Percentiles rank a stretch among this genome's conserved stretches.
Evolutionary conservation across 2,797 vertebrate species (phyloP).

Genomic region (Hydrocynus forskahlii): DNA sequence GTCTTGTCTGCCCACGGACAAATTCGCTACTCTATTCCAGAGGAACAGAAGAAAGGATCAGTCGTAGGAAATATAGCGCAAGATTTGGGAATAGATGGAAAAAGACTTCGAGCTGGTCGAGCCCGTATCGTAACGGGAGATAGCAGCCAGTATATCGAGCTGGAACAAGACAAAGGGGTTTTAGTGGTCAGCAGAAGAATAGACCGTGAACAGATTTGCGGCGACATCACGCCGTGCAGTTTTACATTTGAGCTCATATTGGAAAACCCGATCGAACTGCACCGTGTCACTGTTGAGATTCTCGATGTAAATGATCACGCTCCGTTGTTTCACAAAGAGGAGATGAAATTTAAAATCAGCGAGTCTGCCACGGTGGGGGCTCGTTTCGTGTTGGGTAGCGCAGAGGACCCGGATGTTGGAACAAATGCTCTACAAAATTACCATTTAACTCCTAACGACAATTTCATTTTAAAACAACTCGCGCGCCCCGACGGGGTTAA

Average conservation of each 20-base stretch:
- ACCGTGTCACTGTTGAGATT: constrained; percentile 39
- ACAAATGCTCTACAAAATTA: constrained; percentile 43
- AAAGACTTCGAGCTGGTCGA: constrained; percentile 36
- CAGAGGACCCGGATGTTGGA: constrained; percentile 50
- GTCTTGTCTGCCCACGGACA: constrained; percentile 4
- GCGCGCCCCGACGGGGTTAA: constrained; percentile 38
- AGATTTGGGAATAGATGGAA: constrained; percentile 43
- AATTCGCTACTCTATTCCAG: constrained; percentile 47
- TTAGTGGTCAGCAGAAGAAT: constrained; percentile 41
- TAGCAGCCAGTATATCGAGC: constrained; percentile 28
- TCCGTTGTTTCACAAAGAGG: constrained; percentile 46
- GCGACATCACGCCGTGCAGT: constrained; percentile 36
- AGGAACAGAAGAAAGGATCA: constrained; percentile 43
- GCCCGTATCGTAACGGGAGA: constrained; percentile 38
- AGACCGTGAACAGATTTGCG: constrained; percentile 45
- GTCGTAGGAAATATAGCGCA: constrained; percentile 41
- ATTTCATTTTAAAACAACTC: constrained; percentile 57
- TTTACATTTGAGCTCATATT: constrained; percentile 48
- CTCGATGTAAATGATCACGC: constrained; percentile 61
- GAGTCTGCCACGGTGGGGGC: constrained; percentile 46
- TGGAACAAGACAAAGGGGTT: constrained; percentile 45
- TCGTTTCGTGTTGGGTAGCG: constrained; percentile 54
- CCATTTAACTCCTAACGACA: background rate
- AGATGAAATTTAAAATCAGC: constrained; percentile 56
- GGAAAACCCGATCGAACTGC: constrained; percentile 43